Evolutionary conservation across 1,140 invertebrate genomes (phyloP).

Genomic region (Aphaenogaster floridana): DNA sequence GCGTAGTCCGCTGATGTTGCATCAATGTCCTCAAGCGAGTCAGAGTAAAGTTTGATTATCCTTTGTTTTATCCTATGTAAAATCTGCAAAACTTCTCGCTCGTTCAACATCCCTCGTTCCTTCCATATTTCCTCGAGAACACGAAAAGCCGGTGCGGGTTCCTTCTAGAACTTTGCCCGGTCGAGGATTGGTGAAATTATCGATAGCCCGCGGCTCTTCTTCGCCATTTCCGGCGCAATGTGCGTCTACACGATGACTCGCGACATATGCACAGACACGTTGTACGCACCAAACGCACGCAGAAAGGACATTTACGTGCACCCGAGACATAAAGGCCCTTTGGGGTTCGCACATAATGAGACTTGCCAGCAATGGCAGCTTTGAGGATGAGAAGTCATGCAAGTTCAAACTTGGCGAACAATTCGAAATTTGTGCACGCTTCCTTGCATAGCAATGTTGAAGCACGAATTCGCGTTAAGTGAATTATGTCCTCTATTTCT

Average conservation of each 20-base stretch:
- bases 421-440: slow-evolving; percentile 46
- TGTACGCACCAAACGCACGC: not conserved
- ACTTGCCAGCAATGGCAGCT: slow-evolving; percentile 40
- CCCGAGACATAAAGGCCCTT: slow-evolving; percentile 67
- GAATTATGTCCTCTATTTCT: slow-evolving; percentile 42
- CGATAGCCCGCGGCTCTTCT: slow-evolving; percentile 38
- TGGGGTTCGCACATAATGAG: slow-evolving; percentile 73
- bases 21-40: not conserved
- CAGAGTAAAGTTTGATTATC: slow-evolving; percentile 33
- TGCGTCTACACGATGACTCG: slow-evolving; percentile 4
- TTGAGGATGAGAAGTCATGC: slow-evolving; percentile 43
- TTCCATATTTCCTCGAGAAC: not conserved
- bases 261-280: not conserved
- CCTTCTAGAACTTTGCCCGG: slow-evolving; percentile 28
- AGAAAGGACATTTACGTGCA: not conserved
- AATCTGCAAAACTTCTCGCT: slow-evolving; percentile 32
- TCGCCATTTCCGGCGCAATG: slow-evolving; percentile 24
- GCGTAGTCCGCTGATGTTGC: not conserved
- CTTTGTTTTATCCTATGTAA: not conserved
- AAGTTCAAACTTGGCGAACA: slow-evolving; percentile 41
- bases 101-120: not conserved
- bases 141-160: not conserved
- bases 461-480: slow-evolving; percentile 26
- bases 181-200: slow-evolving; percentile 74
- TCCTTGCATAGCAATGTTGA: slow-evolving; percentile 35